Base-by-base conservation (phyloP, 2,113 vertebrate species). In the Lasiurus cinereus region DNA sequence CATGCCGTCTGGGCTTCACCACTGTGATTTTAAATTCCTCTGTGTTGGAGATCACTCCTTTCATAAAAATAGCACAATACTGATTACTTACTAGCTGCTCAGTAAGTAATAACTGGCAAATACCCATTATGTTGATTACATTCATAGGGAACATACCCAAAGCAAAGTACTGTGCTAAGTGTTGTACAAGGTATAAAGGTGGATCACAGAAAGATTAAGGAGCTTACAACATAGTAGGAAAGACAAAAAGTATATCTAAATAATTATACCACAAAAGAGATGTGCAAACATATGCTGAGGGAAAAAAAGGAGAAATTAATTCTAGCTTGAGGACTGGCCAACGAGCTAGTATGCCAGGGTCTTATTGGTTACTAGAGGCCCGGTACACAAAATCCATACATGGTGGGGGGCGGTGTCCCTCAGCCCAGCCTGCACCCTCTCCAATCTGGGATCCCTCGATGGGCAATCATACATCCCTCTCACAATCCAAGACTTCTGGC, bases 151-250 rank as follows among this genome's bases (percentile, higher is more conserved):
- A 31, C 24, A 70, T 83, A 66, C 21, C 9, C n/a, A 67, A 78
- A 87, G 43, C 66, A 73, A 66, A 91, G 77, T 3, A 27, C n/a
- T 18, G 6, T 46, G 13, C 33, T 86, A 46, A 92, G 46, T 36
- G 31, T 43, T 67, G 29, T 72, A 8, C 18, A 59, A 82, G 9
- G 46, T 39, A 4, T 67, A 43, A 82, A 79, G 91, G 27, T 14
- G 69, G 92, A 67, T 72, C 62, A 36, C 33, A 59, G 27, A 39
- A 66, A 94, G 31, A 95, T 54, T 39, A 84, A 83, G n/a, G 46
- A 5, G 39, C 15, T 80, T 67, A 54, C 6, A 74, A 27, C 14
- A 62, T 3, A 79, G 21, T 33, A 64, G 59, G 62, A 46, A 77
- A 36, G 67, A 52, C 46, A 39, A 48, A 39, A 36, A 19, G 0